phyloP scores from a whole-genome alignment of 2,797 vertebrate species.

The Crypturellus tataupa region DNA sequence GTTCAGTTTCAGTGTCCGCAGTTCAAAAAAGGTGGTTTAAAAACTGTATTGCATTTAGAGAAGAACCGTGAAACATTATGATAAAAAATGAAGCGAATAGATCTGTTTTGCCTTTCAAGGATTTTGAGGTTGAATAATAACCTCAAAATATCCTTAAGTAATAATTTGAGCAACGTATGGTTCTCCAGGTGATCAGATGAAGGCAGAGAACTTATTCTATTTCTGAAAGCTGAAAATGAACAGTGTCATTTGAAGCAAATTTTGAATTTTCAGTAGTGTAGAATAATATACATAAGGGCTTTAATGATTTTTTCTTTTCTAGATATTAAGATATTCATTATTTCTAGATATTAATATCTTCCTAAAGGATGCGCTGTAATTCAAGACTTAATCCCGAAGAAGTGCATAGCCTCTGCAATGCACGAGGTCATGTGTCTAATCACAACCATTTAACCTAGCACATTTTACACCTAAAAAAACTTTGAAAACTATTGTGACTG shows the following conservation, averaged over 20 bases:
- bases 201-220: background rate
- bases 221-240: background rate
- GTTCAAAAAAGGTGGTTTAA: background rate
- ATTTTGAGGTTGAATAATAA: background rate
- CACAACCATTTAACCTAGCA: background rate
- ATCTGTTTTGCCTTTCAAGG: background rate
- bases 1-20: background rate
- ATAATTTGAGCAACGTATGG: background rate
- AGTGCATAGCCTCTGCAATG: background rate
- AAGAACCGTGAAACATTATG: background rate
- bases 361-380: background rate
- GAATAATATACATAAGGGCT: background rate
- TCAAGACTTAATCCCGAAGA: constrained; percentile 4
- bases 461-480: background rate
- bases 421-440: background rate
- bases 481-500: background rate
- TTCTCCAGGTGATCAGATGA: background rate
- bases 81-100: background rate
- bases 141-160: background rate
- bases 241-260: background rate
- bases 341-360: background rate
- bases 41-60: background rate
- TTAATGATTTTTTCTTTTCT: background rate
- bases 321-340: background rate
- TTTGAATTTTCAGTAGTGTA: background rate